Base-by-base conservation (phyloP, 2,888 invertebrate species). In the Hypsopygia costalis region DNA sequence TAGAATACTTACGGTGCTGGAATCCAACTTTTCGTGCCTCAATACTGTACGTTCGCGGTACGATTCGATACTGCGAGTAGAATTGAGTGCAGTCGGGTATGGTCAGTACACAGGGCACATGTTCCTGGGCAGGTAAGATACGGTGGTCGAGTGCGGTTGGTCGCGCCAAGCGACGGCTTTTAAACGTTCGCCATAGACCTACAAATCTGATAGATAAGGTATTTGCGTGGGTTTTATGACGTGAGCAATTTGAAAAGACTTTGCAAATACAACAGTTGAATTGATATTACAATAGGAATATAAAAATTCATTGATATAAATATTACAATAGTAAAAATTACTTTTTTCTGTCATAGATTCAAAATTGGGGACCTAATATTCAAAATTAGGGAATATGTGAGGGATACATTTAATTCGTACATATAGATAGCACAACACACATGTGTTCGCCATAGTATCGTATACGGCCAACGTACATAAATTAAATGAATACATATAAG, bases 111-210 rank as follows among this genome's bases (percentile, higher is more conserved):
- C 25, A 31, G 44, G 61, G 62, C 54, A 67, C 62, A 63, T 68
- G 39, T 33, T 11, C 57, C 58, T 53, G 52, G 45, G 52, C 54
- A 60, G 47, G 48, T 52, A 56, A 52, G 54, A 55, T 57, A 51
- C 53, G 55, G 62, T 51, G 25, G 55, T 62, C 49, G 65, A 83
- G 65, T 83, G 83, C 74, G 81, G 70, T 70, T 60, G 65, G 78
- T 74, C 78, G 80, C 73, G 61, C 69, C 62, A 60, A 41, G 54
- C 68, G 50, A 64, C 63, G 47, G 78, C 86, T 86, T 86, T 77
- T 87, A 85, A 83, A 73, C 71, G 46, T 49, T 46, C 30, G 43
- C 62, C 77, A 66, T 56, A 80, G 85, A 81, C 46, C 55, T 66
- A 44, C 21, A 41, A 62, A 52, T 12, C 29, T 32, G 12, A 33